Conservation (phyloP, 2,113 vertebrate species). For the Uria aalge region DNA sequence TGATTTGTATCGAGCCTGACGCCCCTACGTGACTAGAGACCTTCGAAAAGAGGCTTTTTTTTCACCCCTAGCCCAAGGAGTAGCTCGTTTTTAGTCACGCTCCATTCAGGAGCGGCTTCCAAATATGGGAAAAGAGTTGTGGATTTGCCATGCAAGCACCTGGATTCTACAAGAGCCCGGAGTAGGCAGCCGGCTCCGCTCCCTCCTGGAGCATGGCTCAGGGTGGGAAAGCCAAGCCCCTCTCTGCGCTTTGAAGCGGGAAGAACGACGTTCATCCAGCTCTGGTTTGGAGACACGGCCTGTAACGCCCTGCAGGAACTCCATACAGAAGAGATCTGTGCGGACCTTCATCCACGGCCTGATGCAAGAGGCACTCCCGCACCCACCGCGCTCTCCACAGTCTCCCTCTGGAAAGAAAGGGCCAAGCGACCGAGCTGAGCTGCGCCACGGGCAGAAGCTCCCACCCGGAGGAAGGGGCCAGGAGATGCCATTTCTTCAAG, state of each 20-base stretch:
- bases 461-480: background rate
- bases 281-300: background rate
- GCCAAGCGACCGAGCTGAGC: no score
- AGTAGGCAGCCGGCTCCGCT: background rate
- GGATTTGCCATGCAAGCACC: background rate
- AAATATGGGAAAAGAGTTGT: background rate
- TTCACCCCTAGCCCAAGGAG: background rate
- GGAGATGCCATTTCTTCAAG: background rate
- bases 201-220: background rate
- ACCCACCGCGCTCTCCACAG: rapidly evolving
- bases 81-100: rapidly evolving
- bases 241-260: background rate
- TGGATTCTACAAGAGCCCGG: background rate
- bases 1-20: background rate
- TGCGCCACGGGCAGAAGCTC: background rate
- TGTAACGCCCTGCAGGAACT: background rate
- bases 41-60: background rate
- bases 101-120: background rate
- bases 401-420: background rate
- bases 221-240: background rate
- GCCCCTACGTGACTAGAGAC: background rate
- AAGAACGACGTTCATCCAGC: background rate
- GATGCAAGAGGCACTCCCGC: background rate
- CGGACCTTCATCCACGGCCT: background rate
- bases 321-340: rapidly evolving